Conservation (phyloP, 2,888 invertebrate genomes). For the Dorcus parallelipipedus region DNA sequence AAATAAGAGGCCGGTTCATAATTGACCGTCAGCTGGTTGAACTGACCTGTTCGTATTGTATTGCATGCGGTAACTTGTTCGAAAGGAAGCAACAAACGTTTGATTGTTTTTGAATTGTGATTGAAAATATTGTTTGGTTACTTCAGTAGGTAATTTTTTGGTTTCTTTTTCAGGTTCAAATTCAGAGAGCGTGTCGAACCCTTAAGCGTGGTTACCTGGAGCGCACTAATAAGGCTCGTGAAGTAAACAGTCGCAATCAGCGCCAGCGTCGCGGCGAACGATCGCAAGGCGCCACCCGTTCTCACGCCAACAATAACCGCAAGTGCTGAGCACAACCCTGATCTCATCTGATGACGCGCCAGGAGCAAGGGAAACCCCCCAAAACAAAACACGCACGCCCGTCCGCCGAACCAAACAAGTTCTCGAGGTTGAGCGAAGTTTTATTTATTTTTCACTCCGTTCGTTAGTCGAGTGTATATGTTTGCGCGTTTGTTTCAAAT, state of each 20-base stretch:
- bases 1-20: no score
- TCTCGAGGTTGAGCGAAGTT: not conserved
- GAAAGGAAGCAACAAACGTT: no score
- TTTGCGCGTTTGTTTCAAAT: not conserved
- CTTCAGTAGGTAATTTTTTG: not conserved
- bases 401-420: not conserved
- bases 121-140: no score
- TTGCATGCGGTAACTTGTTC: no score
- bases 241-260: conserved; percentile 50
- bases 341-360: conserved; percentile 33
- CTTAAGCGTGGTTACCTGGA: conserved; percentile 47
- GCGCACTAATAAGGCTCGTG: conserved; percentile 54
- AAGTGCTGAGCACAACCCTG: conserved; percentile 49
- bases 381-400: not conserved
- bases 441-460: not conserved
- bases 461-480: conserved; percentile 4
- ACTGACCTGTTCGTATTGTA: no score
- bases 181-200: conserved; percentile 44
- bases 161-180: conserved; percentile 42
- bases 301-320: conserved; percentile 54
- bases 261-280: conserved; percentile 50
- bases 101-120: no score
- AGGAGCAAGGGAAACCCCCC: not conserved
- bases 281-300: conserved; percentile 48
- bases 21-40: no score